Evolutionary conservation across 2,113 vertebrate species (phyloP).

Genomic region (Platysteira castanea): DNA sequence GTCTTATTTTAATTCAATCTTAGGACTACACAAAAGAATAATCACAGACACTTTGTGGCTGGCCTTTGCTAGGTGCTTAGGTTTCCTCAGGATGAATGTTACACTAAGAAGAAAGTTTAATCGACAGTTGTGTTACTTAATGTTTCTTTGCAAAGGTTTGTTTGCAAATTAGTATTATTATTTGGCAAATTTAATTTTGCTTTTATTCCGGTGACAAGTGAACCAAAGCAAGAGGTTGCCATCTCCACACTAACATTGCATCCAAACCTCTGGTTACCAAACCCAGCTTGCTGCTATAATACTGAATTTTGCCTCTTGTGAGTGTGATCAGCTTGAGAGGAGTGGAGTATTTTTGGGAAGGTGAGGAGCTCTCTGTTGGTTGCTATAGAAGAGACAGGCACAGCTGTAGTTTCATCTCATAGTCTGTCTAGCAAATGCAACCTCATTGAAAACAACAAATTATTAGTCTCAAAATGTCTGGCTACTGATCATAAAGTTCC

Average conservation of each 20-base stretch:
- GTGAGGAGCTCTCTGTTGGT: background rate
- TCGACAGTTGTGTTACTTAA: background rate
- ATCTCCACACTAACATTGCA: background rate
- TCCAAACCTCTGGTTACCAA: background rate
- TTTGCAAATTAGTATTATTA: background rate
- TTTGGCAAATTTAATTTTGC: background rate
- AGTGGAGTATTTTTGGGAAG: background rate
- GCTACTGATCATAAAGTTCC: background rate
- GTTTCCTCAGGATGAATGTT: background rate
- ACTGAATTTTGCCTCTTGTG: background rate
- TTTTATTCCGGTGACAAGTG: background rate
- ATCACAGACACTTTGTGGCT: background rate
- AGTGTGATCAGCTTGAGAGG: background rate
- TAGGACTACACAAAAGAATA: background rate
- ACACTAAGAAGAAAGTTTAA: background rate
- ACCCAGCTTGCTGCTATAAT: background rate
- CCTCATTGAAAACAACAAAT: background rate
- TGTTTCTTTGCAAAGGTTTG: background rate
- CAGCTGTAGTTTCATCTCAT: background rate
- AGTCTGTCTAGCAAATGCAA: background rate
- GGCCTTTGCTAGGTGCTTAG: background rate
- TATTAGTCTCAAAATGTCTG: conserved; percentile 2
- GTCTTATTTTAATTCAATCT: background rate
- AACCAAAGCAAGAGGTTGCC: background rate
- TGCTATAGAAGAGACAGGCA: background rate